phyloP scores from a whole-genome alignment of 2,113 vertebrate species.

The Ammodytes dubius region DNA sequence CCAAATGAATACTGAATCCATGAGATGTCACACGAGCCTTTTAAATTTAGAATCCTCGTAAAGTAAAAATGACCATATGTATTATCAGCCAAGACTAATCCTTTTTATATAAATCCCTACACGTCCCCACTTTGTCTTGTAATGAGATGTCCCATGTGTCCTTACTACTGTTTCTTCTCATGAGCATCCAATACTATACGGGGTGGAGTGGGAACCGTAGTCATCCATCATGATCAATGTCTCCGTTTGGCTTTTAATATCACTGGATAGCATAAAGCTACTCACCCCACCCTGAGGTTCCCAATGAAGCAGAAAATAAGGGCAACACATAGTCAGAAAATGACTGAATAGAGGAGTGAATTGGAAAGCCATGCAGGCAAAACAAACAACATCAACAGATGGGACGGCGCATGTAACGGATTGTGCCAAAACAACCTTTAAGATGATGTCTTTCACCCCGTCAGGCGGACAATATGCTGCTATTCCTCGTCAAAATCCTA shows the following conservation, averaged over 20 bases:
- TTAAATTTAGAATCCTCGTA: conserved; percentile 75
- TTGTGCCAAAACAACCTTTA: conserved; percentile 39
- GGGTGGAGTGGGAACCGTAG: conserved; percentile 26
- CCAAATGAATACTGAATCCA: conserved; percentile 62
- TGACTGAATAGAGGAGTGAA: conserved; percentile 53
- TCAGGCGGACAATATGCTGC: conserved; percentile 26
- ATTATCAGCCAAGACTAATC: conserved; percentile 72
- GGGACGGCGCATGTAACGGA: conserved; percentile 46
- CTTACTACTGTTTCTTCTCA: conserved; percentile 38
- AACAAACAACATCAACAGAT: conserved; percentile 61
- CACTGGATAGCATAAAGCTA: conserved; percentile 60
- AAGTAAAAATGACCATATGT: conserved; percentile 75
- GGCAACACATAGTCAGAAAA: conserved; percentile 38
- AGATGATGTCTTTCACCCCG: conserved; percentile 41
- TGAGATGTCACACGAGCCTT: conserved; percentile 64
- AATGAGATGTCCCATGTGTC: conserved; percentile 44
- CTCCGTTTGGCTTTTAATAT: conserved; percentile 71
- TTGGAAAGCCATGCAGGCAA: conserved; percentile 50
- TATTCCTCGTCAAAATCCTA: conserved; percentile 41
- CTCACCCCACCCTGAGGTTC: conserved; percentile 54
- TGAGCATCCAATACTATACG: conserved; percentile 40
- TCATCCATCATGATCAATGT: conserved; percentile 79
- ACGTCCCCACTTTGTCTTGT: conserved; percentile 67
- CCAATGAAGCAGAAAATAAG: conserved; percentile 74
- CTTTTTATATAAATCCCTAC: conserved; percentile 71